These are phyloP conservation scores for Sternotherus odoratus DNA, from an alignment of 2,797 vertebrate species.

Conservation along the genomic window DNA sequence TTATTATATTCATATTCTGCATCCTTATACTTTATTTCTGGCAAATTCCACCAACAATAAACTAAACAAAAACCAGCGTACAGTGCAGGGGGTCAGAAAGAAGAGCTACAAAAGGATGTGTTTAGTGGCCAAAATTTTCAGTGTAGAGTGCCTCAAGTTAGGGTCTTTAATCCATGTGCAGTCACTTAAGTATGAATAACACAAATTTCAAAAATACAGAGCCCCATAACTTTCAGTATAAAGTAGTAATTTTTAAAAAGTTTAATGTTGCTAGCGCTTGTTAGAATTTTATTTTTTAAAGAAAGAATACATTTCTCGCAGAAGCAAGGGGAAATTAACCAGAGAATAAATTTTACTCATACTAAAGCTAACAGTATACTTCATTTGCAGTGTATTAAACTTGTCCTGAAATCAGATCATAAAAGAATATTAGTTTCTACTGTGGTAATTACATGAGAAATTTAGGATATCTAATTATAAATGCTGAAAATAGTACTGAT, in stretches of 20 bases:
- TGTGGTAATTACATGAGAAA: neutral
- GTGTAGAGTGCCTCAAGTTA: neutral
- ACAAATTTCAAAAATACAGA: neutral
- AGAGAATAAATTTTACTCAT: neutral
- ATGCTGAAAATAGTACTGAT: neutral
- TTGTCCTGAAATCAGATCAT: neutral
- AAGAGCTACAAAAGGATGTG: neutral
- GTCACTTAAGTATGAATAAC: neutral
- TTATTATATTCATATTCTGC: neutral
- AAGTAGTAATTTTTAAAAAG: neutral
- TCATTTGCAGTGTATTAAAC: neutral
- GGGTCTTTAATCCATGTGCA: neutral
- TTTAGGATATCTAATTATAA: slow-evolving; percentile 2
- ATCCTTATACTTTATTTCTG: neutral
- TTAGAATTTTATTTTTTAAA: neutral
- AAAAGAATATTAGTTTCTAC: accelerated
- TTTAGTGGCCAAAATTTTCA: neutral
- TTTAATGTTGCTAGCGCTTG: neutral
- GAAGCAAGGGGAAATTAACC: neutral
- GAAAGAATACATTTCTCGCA: neutral
- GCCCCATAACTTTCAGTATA: neutral
- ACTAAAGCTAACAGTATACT: neutral
- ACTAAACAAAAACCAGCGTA: neutral
- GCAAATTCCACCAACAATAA: neutral
- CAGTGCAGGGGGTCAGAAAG: neutral